Evolutionary conservation across 2,113 vertebrate species (phyloP).

Genomic region (Neomonachus schauinslandi): DNA sequence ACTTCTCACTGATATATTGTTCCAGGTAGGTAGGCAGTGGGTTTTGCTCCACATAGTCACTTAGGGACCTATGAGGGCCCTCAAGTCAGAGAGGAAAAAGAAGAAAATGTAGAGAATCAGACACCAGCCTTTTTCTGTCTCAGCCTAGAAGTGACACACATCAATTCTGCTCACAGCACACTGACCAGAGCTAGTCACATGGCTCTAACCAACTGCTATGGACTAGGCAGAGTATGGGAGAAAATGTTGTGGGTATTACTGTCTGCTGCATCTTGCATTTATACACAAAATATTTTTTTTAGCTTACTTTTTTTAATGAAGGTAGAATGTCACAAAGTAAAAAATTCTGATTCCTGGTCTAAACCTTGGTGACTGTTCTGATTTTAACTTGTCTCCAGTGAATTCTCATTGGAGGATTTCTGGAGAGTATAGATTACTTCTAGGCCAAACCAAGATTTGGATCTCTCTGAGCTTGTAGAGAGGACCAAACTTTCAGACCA

Average conservation of each 20-base stretch:
- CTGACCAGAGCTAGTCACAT: background rate
- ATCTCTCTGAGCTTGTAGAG: background rate
- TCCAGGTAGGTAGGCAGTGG: background rate
- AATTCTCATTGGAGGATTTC: conserved; percentile 15
- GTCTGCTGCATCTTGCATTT: background rate
- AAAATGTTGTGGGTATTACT: background rate
- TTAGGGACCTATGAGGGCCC: background rate
- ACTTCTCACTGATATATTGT: background rate
- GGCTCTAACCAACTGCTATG: background rate
- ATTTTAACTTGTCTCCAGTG: conserved; percentile 6
- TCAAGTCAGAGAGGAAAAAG: background rate
- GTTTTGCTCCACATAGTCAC: background rate
- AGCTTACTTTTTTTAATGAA: background rate
- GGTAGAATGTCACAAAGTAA: background rate
- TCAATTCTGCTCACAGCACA: background rate
- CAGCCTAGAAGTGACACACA: background rate
- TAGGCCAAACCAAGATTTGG: background rate
- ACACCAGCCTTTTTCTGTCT: background rate
- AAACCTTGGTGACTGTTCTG: background rate
- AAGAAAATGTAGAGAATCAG: background rate
- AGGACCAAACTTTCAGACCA: background rate
- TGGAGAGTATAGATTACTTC: background rate
- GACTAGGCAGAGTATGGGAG: background rate
- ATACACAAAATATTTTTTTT: background rate
- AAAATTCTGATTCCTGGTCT: background rate